Base-by-base conservation (phyloP, 1,140 invertebrate species). In the Pygmarrhopalites habei region DNA sequence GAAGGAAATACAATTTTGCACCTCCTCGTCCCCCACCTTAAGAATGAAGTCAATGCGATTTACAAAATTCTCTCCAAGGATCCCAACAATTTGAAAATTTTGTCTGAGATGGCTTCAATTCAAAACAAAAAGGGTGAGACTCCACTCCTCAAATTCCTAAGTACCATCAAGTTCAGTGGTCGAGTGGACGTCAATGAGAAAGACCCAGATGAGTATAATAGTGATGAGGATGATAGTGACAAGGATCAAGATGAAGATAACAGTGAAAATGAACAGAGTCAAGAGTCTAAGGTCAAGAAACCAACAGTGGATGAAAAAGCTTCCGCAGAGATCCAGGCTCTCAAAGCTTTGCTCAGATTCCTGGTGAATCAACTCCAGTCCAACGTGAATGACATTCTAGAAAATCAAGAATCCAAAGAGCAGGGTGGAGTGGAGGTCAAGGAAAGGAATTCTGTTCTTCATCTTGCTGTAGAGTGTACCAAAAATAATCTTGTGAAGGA, bases 311-410 rank as follows among this genome's bases (percentile, higher is more conserved):
- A 35, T n/a, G n/a, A n/a, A n/a, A n/a, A n/a, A n/a, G n/a, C n/a
- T n/a, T n/a, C n/a, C n/a, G n/a, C n/a, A n/a, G n/a, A n/a, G n/a
- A n/a, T n/a, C n/a, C n/a, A n/a, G n/a, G n/a, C n/a, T n/a, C n/a
- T 19, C 17, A 61, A 46, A 30, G 43, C 28, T 53, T 60, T 41
- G 12, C 35, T 65, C 5, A 17, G 21, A 21, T 63, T 60, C 28
- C 44, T 69, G 1, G 26, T 69, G 2, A 52, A 43, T 23, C 57
- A 51, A 1, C 21, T 69, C 5, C 19, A 49, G 3, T 14, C 53
- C n/a, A 59, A 69, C 58, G 55, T 69, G 14, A 66, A 66, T 49
- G 62, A 51, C 25, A 21, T 14, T 2, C 43, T 59, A 17, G 21
- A 52, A 21, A 26, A 39, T 26, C 47, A 51, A 23, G 66, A 43